Evolutionary conservation across 2,113 vertebrate species (phyloP).

Genomic region (Mesocricetus auratus): DNA sequence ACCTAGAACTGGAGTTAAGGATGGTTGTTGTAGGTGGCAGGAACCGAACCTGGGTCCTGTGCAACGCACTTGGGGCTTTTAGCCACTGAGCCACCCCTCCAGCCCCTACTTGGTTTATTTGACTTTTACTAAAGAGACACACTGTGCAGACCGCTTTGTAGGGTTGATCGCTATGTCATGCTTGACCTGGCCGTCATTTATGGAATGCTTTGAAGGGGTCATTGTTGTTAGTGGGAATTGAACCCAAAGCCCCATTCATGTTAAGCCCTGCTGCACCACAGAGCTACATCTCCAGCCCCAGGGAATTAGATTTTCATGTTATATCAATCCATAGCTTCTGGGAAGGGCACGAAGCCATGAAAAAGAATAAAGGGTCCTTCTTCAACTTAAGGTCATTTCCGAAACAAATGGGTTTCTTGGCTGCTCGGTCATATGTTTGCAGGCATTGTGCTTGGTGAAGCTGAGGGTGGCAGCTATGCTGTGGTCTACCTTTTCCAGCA

Average conservation of each 20-base stretch:
- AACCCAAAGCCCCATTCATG: not conserved
- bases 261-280: not conserved
- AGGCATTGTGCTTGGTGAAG: not conserved
- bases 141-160: not conserved
- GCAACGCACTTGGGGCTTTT: not conserved
- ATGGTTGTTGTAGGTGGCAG: not conserved
- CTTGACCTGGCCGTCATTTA: not conserved
- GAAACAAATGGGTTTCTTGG: not conserved
- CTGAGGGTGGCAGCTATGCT: not conserved
- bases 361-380: not conserved
- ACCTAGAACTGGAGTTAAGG: not conserved
- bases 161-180: not conserved
- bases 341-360: not conserved
- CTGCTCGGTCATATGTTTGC: not conserved
- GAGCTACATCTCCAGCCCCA: not conserved
- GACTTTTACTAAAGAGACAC: not conserved
- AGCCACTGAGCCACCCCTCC: too few relatives aligned
- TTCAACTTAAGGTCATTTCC: constrained; percentile 20
- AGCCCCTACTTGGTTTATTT: not conserved
- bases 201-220: not conserved
- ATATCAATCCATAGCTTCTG: not conserved
- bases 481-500: fast-evolving
- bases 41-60: not conserved
- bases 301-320: not conserved
- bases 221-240: not conserved